Evolutionary conservation across 1,140 invertebrate species (phyloP), one percentile per base, ranked within the genome.

Genomic region (Scaptomyza pallida): DNA sequence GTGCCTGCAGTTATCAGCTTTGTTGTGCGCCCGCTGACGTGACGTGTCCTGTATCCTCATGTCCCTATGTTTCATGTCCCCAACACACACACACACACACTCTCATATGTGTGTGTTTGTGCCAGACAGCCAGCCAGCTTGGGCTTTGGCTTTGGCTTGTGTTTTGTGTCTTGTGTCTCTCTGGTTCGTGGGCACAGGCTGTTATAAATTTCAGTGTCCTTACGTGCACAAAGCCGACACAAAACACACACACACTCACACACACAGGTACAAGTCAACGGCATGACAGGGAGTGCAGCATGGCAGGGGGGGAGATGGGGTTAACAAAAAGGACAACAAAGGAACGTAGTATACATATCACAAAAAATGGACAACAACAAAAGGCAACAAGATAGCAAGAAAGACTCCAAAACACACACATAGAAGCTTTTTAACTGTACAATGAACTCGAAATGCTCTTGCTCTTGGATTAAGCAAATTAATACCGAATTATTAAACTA

Each of bases 1-100:
- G 68, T 75, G 81, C 79, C 82, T 85, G 81, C 80, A 85, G 80
- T 86, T 85, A 85, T 85, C 80, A 85, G 81, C 63, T 61, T 72
- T 72, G 72, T 86, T 85, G 77, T 86, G 80, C 72, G 23, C 23
- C 23, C 82, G 77, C 70, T 86, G 81, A 86, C 81, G 78, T 86
- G 81, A 86, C 78, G 76, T 88, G 82, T 86, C 73, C 82, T 86
- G 75, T 80, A 61, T 30, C 43, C 13, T 12, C 9, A 21, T 40
- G 9, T 33, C 13, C 35, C 26, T 21, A 21, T 21, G 8, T 33
- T 3, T n/a, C n/a, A n/a, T n/a, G n/a, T n/a, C n/a, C n/a, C n/a
- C n/a, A n/a, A n/a, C n/a, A n/a, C n/a, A n/a, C n/a, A n/a, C n/a
- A n/a, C n/a, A n/a, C n/a, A n/a, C n/a, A n/a, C n/a, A n/a, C n/a